These are phyloP conservation scores for Arnoldichthys spilopterus DNA, from an alignment of 2,797 vertebrate genomes.

Conservation along the genomic window DNA sequence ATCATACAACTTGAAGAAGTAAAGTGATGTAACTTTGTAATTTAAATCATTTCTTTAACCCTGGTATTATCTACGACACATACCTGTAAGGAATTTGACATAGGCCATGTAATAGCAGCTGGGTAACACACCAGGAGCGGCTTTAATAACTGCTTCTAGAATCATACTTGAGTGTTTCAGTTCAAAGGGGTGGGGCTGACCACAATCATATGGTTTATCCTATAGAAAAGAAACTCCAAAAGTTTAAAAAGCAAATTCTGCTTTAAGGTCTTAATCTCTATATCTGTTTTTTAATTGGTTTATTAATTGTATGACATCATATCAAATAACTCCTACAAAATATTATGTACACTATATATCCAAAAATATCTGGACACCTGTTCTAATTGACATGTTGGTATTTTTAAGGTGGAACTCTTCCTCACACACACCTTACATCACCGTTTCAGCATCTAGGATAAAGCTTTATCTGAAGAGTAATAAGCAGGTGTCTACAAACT, in stretches of 20 bases:
- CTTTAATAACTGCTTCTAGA: constrained; percentile 72
- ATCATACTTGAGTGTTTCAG: constrained; percentile 74
- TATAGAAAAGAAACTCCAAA: background rate
- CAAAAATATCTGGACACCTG: background rate
- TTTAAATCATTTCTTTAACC: too few relatives aligned
- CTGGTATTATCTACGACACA: background rate
- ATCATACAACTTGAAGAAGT: background rate
- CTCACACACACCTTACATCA: too few relatives aligned
- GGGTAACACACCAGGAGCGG: constrained; percentile 67
- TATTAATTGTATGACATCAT: too few relatives aligned
- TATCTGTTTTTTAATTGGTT: background rate
- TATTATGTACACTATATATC: background rate
- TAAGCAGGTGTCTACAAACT: too few relatives aligned
- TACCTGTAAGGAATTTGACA: constrained; percentile 75
- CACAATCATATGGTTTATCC: constrained; percentile 61
- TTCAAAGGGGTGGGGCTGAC: constrained; percentile 71
- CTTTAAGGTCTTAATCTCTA: background rate
- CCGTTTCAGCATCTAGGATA: too few relatives aligned
- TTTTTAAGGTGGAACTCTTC: too few relatives aligned
- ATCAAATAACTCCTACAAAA: background rate
- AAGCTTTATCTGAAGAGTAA: too few relatives aligned
- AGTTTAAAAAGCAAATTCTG: background rate
- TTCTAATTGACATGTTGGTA: too few relatives aligned
- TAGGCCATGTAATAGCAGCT: constrained; percentile 73
- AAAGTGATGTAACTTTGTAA: too few relatives aligned